Evolutionary conservation across 2,797 vertebrate species (phyloP).

Genomic region (Chloroceryle amazona): DNA sequence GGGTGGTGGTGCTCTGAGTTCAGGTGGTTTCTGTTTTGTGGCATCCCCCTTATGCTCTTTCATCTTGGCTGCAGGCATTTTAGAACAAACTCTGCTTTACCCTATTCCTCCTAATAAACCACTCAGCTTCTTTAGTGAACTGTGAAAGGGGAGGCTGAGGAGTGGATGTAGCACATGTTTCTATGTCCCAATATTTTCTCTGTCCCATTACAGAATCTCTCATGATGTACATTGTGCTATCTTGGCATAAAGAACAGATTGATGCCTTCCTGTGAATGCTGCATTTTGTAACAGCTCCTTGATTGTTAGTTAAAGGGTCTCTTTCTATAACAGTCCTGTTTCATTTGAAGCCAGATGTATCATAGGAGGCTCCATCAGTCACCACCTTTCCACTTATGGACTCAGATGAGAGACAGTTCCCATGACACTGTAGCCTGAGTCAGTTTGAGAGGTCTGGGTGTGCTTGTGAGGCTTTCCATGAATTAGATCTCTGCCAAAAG

Average conservation of each 20-base stretch:
- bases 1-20: neutral
- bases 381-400: conserved; percentile 23
- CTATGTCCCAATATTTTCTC: conserved; percentile 56
- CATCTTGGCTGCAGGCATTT: conserved; percentile 31
- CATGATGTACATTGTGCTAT: conserved; percentile 74
- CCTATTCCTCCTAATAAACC: conserved; percentile 33
- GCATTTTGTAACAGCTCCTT: conserved; percentile 61
- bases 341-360: conserved; percentile 70
- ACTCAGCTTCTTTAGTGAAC: conserved; percentile 40
- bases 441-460: neutral
- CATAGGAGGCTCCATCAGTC: conserved; percentile 12
- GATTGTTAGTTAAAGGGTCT: conserved; percentile 69
- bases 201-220: conserved; percentile 59
- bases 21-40: neutral
- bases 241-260: conserved; percentile 72
- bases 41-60: neutral
- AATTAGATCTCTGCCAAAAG: conserved; percentile 55
- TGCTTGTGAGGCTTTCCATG: conserved; percentile 28
- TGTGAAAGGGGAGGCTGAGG: neutral
- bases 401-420: conserved; percentile 55
- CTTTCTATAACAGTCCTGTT: conserved; percentile 50
- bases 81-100: conserved; percentile 36
- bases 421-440: conserved; percentile 65
- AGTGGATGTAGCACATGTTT: conserved; percentile 45
- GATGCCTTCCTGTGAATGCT: conserved; percentile 76